Evolutionary conservation across 2,797 vertebrate genomes (phyloP), one percentile per base, ranked within the genome.

Genomic region (Peromyscus melanophrys): DNA sequence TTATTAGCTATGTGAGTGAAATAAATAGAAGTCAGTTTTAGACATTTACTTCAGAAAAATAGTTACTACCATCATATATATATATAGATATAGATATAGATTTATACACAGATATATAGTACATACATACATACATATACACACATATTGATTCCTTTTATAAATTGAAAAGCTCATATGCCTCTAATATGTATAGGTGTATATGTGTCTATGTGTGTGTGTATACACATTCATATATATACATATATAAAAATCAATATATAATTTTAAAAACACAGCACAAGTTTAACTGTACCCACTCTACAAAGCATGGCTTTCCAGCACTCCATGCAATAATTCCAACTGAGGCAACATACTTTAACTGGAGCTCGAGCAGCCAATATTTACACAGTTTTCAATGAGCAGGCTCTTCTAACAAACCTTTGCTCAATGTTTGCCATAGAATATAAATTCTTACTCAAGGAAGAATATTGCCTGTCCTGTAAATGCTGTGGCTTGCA

Each of bases 401-500:
- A 16, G 34, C 77, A 94, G n/a, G 57, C 55, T 95, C 29, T 89
- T 71, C 57, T 92, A 96, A 96, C 65, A 94, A 97, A 95, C 29
- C 78, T 96, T 65, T 93, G 85, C n/a, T 96, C 83, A 43, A 63
- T 94, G 82, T 96, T 97, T 97, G 89, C 65, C 69, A 96, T 65
- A 85, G 55, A 91, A 95, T 96, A 96, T 97, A 97, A 95, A 95
- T 96, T 97, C 67, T 82, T 92, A 89, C 90, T 92, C 69, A 96
- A 46, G 86, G 83, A 95, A 94, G 96, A 95, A 96, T 96, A 97
- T 96, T 96, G 83, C 75, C 83, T 95, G 89, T 96, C 90, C 89
- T 92, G 67, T 87, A 97, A 97, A 89, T 88, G 96, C 96, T 97
- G 92, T 69, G 78, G 75, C n/a, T 97, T 96, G 96, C 97, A 97